Conservation (phyloP, 2,113 vertebrate species). For the Gasterosteus aculeatus region DNA sequence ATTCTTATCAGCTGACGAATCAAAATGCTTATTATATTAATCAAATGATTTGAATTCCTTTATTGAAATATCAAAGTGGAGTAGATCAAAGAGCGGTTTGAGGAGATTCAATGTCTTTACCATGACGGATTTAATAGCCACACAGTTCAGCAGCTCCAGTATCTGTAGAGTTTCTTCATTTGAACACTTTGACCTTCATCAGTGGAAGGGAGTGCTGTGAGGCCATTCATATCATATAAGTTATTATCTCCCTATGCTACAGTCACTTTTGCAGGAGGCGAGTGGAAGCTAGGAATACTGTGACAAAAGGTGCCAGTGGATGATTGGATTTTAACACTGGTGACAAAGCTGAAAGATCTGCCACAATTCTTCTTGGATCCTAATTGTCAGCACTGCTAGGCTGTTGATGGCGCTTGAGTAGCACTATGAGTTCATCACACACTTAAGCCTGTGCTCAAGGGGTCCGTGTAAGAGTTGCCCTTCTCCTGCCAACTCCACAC, state of each 20-base stretch:
- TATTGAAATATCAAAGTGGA: slow-evolving; percentile 58
- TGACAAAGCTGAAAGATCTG: slow-evolving; percentile 60
- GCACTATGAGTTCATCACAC: slow-evolving; percentile 49
- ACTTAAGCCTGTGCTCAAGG: slow-evolving; percentile 27
- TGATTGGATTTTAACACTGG: slow-evolving; percentile 62
- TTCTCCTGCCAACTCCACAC: slow-evolving; percentile 27
- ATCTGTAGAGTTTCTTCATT: slow-evolving; percentile 34
- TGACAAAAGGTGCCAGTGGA: slow-evolving; percentile 52
- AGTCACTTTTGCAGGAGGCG: slow-evolving; percentile 24
- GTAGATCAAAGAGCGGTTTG: slow-evolving; percentile 60
- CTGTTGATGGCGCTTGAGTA: slow-evolving; percentile 42
- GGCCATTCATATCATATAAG: not conserved
- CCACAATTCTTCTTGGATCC: slow-evolving; percentile 57
- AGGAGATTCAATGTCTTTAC: slow-evolving; percentile 53
- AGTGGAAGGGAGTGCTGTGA: slow-evolving; percentile 2
- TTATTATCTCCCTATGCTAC: slow-evolving; percentile 26
- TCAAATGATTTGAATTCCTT: slow-evolving; percentile 65
- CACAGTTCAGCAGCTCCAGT: slow-evolving; percentile 28
- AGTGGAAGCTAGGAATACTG: slow-evolving; percentile 26
- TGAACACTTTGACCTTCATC: slow-evolving; percentile 57
- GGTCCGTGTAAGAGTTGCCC: not conserved
- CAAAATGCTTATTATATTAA: slow-evolving; percentile 67
- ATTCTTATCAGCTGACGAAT: slow-evolving; percentile 69
- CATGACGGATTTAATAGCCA: slow-evolving; percentile 46
- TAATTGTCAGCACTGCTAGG: slow-evolving; percentile 70